Base-by-base conservation (phyloP, 2,797 vertebrate genomes). In the Sebastes itinus region DNA sequence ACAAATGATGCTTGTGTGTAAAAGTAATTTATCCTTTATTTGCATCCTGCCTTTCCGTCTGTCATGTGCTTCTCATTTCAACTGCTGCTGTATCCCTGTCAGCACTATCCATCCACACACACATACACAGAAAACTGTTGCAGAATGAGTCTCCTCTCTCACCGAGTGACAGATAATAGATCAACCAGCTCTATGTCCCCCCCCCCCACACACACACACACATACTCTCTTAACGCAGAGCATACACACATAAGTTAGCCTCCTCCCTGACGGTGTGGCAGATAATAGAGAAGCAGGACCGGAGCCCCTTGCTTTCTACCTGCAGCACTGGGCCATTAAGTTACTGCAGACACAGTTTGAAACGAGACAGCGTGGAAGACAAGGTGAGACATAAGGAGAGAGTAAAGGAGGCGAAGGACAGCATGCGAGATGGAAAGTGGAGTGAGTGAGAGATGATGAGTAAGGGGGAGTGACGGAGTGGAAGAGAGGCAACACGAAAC, bases 281-380 rank as follows among this genome's bases (percentile, higher is more conserved):
- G 46, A 81, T 75, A 87, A 77, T 54, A 33, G 66, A 86, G 73
- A 75, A 71, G 54, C 56, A 52, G 27, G 46, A 71, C 27, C 67
- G 63, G 60, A 66, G 27, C 38, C 38, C 13, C 28, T 64, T 38
- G 13, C 33, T 77, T 75, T 82, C 64, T 80, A 73, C 54, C 76
- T 77, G 20, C 68, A 77, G 71, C n/a, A 38, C 13, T 62, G 30
- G 77, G 55, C 83, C 85, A 87, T 80, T 88, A 81, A 78, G 73
- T 77, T 68, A 77, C 60, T 80, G 61, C 68, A 71, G 42, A 80
- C 9, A n/a, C 70, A 65, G 62, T 67, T 46, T 84, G 77, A 87
- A 79, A 52, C 5, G 1, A 79, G 56, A 62, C 63, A 58, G 46
- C 42, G 23, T 55, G 22, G 46, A 54, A 69, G 72, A 72, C 2